A percentile compares a stretch with the other conserved stretches of the same genome.
Evolutionary conservation across 2,113 vertebrate species (phyloP).

Genomic region (Colossoma macropomum): DNA sequence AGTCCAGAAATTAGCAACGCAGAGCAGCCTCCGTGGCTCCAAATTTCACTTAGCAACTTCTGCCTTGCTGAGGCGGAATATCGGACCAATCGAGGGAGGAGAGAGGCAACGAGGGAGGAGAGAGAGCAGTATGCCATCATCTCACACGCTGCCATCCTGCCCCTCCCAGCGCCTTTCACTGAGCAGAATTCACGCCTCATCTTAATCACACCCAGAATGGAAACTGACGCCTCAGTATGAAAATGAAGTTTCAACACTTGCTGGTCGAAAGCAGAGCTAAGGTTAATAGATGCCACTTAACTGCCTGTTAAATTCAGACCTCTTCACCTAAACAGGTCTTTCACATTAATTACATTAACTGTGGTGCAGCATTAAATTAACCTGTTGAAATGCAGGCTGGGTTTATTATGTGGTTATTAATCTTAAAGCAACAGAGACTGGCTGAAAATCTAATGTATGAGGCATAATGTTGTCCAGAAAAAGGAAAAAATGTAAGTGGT

Average conservation of each 20-base stretch:
- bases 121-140: not conserved
- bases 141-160: not conserved
- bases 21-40: constrained; percentile 12
- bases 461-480: too few species aligned
- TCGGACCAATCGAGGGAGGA: constrained; percentile 38
- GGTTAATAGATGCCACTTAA: not conserved
- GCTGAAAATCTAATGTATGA: too few species aligned
- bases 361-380: not conserved
- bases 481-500: too few species aligned
- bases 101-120: not conserved
- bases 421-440: not conserved
- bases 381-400: not conserved
- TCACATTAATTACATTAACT: not conserved
- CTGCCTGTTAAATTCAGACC: not conserved
- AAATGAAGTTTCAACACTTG: constrained; percentile 41
- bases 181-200: constrained; percentile 55
- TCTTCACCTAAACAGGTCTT: not conserved
- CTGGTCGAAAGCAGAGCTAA: not conserved
- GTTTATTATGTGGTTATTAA: not conserved
- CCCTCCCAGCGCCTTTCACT: constrained; percentile 12
- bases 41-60: constrained; percentile 47
- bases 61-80: constrained; percentile 29
- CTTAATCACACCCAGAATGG: constrained; percentile 44
- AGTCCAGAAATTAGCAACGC: not conserved
- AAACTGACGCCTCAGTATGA: constrained; percentile 24